A percentile compares a stretch with the other conserved stretches of the same genome.
phyloP scores from a whole-genome alignment of 2,113 vertebrate species.

The Copsychus sechellarum region DNA sequence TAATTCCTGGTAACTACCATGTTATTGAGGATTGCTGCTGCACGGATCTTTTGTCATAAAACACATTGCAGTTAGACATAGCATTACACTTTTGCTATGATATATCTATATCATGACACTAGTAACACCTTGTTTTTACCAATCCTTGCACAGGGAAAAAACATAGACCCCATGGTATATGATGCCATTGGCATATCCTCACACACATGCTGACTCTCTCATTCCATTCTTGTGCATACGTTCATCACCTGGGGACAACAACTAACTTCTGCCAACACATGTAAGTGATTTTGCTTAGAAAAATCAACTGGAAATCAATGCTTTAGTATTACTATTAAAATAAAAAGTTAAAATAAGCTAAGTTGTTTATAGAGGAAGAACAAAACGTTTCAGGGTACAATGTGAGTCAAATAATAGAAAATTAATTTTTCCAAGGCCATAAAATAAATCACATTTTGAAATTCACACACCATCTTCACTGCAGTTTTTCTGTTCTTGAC shows the following conservation, averaged over 20 bases:
- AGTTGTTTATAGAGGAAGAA: not conserved
- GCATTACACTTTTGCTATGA: not conserved
- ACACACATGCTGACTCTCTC: not conserved
- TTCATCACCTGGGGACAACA: not conserved
- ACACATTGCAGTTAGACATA: not conserved
- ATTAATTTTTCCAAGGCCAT: not conserved
- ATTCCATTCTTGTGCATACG: not conserved
- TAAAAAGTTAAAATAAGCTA: not conserved
- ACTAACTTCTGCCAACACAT: not conserved
- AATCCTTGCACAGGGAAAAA: not conserved
- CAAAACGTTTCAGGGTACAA: not conserved
- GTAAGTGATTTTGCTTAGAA: not conserved
- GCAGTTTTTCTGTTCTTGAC: not conserved
- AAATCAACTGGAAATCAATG: not conserved
- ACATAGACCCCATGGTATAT: not conserved
- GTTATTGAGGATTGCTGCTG: constrained; percentile 23
- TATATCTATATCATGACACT: not conserved
- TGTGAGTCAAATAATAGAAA: not conserved
- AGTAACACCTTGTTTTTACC: not conserved
- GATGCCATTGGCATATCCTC: not conserved
- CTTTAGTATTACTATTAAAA: not conserved
- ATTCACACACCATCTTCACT: not conserved
- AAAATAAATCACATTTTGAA: not conserved
- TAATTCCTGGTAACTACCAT: not conserved
- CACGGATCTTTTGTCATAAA: constrained; percentile 24